Conservation (phyloP, 2,888 invertebrate genomes). For the Eremobia ochroleuca region DNA sequence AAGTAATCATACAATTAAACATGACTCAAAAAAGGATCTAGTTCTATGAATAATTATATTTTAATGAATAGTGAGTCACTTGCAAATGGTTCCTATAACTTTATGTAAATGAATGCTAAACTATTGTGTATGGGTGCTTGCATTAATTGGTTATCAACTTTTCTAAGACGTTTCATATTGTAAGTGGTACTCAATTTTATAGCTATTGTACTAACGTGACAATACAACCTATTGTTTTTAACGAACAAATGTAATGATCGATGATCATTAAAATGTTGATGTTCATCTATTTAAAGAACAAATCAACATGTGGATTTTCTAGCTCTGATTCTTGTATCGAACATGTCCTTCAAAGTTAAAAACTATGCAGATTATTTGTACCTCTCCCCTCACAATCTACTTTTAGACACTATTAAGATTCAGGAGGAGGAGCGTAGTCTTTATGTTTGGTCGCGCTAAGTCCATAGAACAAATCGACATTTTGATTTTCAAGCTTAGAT, state of each 20-base stretch:
- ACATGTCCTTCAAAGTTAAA: neutral
- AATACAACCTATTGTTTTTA: neutral
- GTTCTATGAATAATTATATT: conserved; percentile 4
- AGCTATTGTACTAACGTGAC: neutral
- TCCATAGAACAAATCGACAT: neutral
- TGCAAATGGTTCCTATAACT: neutral
- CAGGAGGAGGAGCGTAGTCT: neutral
- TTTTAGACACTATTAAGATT: neutral
- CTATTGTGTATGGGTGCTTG: neutral
- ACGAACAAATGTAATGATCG: neutral
- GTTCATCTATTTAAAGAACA: neutral
- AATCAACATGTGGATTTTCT: neutral
- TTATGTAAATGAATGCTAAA: conserved; percentile 8
- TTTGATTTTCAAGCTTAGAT: neutral
- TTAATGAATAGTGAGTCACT: neutral
- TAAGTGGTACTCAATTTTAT: neutral
- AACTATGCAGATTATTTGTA: neutral
- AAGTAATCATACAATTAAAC: conserved; percentile 5
- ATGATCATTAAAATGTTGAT: neutral
- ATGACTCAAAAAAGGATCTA: neutral
- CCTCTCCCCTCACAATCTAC: neutral
- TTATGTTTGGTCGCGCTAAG: neutral
- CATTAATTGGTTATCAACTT: conserved; percentile 5
- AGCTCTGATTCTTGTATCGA: neutral
- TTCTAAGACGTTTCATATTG: neutral